Conservation (phyloP, 2,797 vertebrate genomes). For the Schizopygopsis pylzovi region DNA sequence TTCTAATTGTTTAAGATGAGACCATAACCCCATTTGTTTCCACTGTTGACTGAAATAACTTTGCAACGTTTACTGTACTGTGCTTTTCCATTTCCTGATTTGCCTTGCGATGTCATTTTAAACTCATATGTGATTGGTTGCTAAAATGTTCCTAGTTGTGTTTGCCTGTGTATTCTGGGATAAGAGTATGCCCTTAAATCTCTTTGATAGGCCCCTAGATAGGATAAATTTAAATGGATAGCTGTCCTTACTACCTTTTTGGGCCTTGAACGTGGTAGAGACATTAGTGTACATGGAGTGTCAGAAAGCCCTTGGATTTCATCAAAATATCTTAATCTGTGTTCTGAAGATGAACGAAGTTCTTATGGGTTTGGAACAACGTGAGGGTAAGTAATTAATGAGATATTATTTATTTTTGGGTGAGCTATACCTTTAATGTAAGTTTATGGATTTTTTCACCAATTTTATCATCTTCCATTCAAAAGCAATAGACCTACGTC, state of each 20-base stretch:
- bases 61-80: not conserved
- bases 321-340: no score
- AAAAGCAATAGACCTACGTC: not conserved
- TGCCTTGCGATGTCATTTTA: not conserved
- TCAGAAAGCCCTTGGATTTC: no score
- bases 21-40: not conserved
- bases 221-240: not conserved
- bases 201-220: not conserved
- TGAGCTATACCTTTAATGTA: not conserved
- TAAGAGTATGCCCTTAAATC: not conserved
- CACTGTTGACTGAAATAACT: not conserved
- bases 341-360: no score
- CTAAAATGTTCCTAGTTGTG: not conserved
- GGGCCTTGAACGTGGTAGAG: no score
- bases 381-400: no score
- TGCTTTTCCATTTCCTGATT: not conserved
- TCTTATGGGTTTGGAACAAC: no score
- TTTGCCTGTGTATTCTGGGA: not conserved
- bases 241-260: no score
- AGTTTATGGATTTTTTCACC: not conserved
- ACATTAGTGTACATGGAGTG: no score
- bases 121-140: not conserved
- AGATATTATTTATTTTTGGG: no score
- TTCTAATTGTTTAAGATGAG: constrained; percentile 3
- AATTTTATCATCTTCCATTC: not conserved